Conservation (phyloP, 2,797 vertebrate species). For the Notolabrus celidotus region DNA sequence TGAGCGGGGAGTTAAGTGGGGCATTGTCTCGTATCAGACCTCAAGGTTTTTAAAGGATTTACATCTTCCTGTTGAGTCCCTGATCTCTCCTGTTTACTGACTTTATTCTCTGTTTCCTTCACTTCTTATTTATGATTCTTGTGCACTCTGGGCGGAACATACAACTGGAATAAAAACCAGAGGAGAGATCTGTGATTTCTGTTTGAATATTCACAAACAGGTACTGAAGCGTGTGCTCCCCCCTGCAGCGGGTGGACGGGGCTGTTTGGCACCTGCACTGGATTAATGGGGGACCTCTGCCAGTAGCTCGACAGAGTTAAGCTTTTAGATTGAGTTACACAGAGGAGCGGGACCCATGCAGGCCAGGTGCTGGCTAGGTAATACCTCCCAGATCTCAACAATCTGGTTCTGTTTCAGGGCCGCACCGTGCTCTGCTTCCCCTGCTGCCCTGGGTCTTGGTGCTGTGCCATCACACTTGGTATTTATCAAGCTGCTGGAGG, state of each 20-base stretch:
- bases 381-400: slow-evolving; percentile 86
- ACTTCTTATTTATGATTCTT: neutral
- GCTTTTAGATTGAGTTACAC: slow-evolving; percentile 95
- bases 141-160: slow-evolving; percentile 2
- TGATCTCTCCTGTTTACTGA: neutral
- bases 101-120: neutral
- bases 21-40: slow-evolving; percentile 77
- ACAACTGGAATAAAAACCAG: slow-evolving; percentile 5
- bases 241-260: slow-evolving; percentile 52
- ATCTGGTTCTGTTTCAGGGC: slow-evolving; percentile 82
- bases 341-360: slow-evolving; percentile 84
- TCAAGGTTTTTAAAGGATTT: slow-evolving; percentile 68
- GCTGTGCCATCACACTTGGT: slow-evolving; percentile 61
- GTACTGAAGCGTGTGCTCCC: neutral
- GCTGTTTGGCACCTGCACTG: slow-evolving; percentile 94
- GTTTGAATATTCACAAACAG: slow-evolving; percentile 4
- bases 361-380: slow-evolving; percentile 94
- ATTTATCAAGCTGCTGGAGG: slow-evolving; percentile 52
- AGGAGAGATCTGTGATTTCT: neutral
- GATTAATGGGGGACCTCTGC: slow-evolving; percentile 95
- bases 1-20: slow-evolving; percentile 77
- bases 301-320: slow-evolving; percentile 91
- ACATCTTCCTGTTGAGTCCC: slow-evolving; percentile 51
- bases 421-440: slow-evolving; percentile 39
- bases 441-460: slow-evolving; percentile 57